These are phyloP conservation scores for Trissoscelio sp. DNA, from an alignment of 2,888 invertebrate genomes.

Conservation along the genomic window DNA sequence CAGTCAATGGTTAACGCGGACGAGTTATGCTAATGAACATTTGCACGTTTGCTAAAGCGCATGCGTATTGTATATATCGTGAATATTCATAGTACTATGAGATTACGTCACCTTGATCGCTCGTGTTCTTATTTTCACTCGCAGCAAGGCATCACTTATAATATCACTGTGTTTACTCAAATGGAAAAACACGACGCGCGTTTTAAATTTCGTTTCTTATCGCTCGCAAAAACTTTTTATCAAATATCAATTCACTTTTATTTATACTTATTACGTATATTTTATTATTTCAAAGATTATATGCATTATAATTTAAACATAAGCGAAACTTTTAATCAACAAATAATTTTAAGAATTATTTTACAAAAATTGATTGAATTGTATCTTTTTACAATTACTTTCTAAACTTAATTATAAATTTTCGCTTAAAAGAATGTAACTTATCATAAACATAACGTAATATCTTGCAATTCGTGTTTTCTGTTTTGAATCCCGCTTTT, in stretches of 20 bases:
- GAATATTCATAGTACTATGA: constrained; percentile 63
- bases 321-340: no score
- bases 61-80: constrained; percentile 60
- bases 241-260: no score
- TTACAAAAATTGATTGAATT: no score
- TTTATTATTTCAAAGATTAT: no score
- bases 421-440: background rate
- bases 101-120: constrained; percentile 65
- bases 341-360: no score
- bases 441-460: constrained; percentile 6
- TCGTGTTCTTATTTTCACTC: constrained; percentile 59
- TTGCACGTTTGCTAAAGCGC: constrained; percentile 58
- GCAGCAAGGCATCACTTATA: constrained; percentile 46
- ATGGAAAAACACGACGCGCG: constrained; percentile 47
- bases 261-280: background rate
- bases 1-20: constrained; percentile 61
- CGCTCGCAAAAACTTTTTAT: background rate
- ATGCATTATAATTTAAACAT: no score
- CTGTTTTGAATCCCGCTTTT: constrained; percentile 19
- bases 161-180: constrained; percentile 48
- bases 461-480: constrained; percentile 1
- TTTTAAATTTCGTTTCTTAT: constrained; percentile 44
- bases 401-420: no score
- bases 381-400: no score
- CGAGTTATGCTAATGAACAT: constrained; percentile 66